Evolutionary conservation across 1,140 invertebrate genomes (phyloP), one percentile per base, ranked within the genome.

Genomic region (Ceratina australensis): DNA sequence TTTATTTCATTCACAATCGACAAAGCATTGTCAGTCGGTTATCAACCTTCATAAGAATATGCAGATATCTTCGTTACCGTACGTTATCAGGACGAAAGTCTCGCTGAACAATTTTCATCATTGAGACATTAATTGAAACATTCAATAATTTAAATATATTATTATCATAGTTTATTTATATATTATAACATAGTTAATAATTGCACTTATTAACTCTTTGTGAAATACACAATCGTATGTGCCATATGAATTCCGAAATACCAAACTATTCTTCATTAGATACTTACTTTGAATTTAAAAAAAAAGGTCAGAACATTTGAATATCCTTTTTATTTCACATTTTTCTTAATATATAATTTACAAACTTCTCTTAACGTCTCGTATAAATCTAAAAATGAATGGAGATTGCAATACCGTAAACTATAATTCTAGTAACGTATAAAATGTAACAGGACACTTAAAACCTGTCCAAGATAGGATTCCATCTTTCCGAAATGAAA

Each of bases 291-390:
- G 3, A n/a, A n/a, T 54, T 54, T 16, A 12, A 10, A 24, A 16
- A 60, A 15, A 28, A 28, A 60, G 0, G 5, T 0, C 0, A 2
- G 15, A 28, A 56, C 26, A 67, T 82, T 83, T 86, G 81, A 61
- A 54, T 76, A 78, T 79, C 79, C 7, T 42, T 81, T 87, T 87
- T 87, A 85, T 88, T 87, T 60, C 72, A 42, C 33, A 81, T 87
- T 61, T 79, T 69, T 87, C 86, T 89, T 88, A 89, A 78, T 87
- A 78, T 87, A 89, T 90, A 90, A 91, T 91, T 90, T 90, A 91
- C 88, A 91, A 89, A 87, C 79, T 87, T 82, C 33, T 68, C 88
- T 90, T 86, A 88, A 88, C 79, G 33, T 78, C 76, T 85, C 65
- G 59, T 87, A 82, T 86, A 86, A 87, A 87, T 83, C 82, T 87